Evolutionary conservation across 2,113 vertebrate genomes (phyloP).

Genomic region (Notarius quadriscutis): DNA sequence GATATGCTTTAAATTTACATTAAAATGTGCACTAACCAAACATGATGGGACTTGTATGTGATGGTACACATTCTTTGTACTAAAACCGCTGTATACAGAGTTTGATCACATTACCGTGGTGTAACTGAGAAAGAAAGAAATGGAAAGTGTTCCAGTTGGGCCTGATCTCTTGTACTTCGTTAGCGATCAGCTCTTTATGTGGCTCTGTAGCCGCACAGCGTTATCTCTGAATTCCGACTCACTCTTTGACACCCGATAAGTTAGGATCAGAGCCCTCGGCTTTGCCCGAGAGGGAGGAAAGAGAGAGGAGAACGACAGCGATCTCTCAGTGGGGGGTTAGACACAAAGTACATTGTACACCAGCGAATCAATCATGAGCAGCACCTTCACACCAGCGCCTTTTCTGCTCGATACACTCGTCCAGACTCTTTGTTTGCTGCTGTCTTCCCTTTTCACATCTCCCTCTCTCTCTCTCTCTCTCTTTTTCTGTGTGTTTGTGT

Average conservation of each 20-base stretch:
- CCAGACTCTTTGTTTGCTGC: slow-evolving; percentile 50
- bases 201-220: neutral
- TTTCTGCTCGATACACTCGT: slow-evolving; percentile 58
- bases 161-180: neutral
- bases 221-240: slow-evolving; percentile 1
- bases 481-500: slow-evolving; percentile 49
- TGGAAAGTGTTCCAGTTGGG: neutral
- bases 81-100: neutral
- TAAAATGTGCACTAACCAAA: neutral
- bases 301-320: slow-evolving; percentile 12
- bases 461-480: slow-evolving; percentile 64
- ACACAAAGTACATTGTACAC: slow-evolving; percentile 44
- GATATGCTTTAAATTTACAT: neutral
- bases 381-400: slow-evolving; percentile 56
- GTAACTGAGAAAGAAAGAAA: slow-evolving; percentile 1
- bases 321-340: slow-evolving; percentile 46
- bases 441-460: slow-evolving; percentile 31
- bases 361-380: slow-evolving; percentile 58
- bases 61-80: neutral
- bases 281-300: slow-evolving; percentile 5
- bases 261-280: slow-evolving; percentile 38
- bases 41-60: neutral
- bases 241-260: slow-evolving; percentile 35
- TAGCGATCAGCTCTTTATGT: slow-evolving; percentile 29
- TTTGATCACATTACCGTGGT: neutral